Percentiles rank a stretch among this genome's conserved stretches.
Evolutionary conservation across 2,888 invertebrate genomes (phyloP).

Genomic region (Hypsopygia costalis): DNA sequence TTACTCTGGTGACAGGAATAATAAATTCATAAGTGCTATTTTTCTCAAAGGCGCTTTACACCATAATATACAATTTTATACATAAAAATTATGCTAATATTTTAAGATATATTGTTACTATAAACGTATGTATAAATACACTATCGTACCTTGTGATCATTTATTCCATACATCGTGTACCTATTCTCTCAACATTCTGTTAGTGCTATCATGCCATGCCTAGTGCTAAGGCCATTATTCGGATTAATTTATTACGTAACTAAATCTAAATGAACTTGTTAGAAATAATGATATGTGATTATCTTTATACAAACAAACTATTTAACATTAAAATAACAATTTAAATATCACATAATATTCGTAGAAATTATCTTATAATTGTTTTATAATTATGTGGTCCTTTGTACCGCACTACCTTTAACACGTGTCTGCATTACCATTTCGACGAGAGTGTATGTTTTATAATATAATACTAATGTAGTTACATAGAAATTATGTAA

Average conservation of each 20-base stretch:
- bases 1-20: conserved; percentile 21
- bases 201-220: background rate
- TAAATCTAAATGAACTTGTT: conserved; percentile 43
- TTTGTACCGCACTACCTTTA: conserved; percentile 50
- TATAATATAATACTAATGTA: background rate
- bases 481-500: too few species aligned
- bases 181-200: conserved; percentile 1
- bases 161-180: background rate
- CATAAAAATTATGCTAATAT: conserved; percentile 10
- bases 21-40: conserved; percentile 19
- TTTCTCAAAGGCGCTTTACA: conserved; percentile 18
- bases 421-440: conserved; percentile 42
- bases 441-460: background rate
- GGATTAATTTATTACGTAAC: conserved; percentile 20
- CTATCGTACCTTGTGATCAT: background rate
- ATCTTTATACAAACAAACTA: conserved; percentile 63
- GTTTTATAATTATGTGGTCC: conserved; percentile 65
- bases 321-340: conserved; percentile 66
- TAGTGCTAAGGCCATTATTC: conserved; percentile 7
- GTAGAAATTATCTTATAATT: conserved; percentile 55
- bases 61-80: conserved; percentile 11
- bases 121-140: background rate
- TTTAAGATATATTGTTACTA: background rate
- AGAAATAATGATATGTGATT: conserved; percentile 75
- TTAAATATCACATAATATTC: conserved; percentile 78